These are phyloP conservation scores for Ceratina calcarata DNA, from an alignment of 1,140 invertebrate species.

Conservation along the genomic window DNA sequence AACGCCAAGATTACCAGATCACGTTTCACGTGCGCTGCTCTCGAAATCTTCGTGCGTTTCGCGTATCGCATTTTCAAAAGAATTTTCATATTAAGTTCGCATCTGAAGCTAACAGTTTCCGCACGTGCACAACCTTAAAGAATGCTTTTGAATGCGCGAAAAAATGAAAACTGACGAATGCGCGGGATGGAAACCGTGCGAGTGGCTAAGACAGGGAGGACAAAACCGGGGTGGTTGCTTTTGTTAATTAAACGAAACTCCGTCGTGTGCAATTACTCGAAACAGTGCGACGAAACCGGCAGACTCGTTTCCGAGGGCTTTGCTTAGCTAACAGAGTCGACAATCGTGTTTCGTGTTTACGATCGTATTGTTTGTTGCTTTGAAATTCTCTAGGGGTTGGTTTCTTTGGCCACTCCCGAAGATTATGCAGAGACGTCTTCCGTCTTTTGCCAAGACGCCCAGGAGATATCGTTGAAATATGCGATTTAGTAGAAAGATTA, in stretches of 20 bases:
- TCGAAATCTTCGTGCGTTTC: no score
- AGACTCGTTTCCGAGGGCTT: neutral
- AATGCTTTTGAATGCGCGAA: no score
- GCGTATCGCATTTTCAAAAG: no score
- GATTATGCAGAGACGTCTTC: neutral
- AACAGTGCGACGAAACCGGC: neutral
- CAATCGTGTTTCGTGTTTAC: no score
- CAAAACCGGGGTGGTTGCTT: conserved; percentile 14
- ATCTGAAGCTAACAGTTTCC: no score
- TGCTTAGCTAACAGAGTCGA: neutral
- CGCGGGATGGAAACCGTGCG: neutral
- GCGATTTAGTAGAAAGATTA: neutral
- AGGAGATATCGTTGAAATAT: neutral
- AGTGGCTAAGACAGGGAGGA: no score
- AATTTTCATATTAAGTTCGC: no score
- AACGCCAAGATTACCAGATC: conserved; percentile 38
- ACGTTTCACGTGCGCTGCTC: neutral
- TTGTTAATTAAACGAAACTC: conserved; percentile 49
- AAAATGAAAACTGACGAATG: conserved; percentile 14
- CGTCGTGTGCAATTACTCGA: conserved; percentile 38
- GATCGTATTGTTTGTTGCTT: neutral
- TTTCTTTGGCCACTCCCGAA: neutral
- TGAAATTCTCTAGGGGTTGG: neutral
- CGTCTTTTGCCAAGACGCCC: neutral
- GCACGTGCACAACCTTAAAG: no score